phyloP scores from a whole-genome alignment of 1,140 invertebrate species.

The Cepaea nemoralis region DNA sequence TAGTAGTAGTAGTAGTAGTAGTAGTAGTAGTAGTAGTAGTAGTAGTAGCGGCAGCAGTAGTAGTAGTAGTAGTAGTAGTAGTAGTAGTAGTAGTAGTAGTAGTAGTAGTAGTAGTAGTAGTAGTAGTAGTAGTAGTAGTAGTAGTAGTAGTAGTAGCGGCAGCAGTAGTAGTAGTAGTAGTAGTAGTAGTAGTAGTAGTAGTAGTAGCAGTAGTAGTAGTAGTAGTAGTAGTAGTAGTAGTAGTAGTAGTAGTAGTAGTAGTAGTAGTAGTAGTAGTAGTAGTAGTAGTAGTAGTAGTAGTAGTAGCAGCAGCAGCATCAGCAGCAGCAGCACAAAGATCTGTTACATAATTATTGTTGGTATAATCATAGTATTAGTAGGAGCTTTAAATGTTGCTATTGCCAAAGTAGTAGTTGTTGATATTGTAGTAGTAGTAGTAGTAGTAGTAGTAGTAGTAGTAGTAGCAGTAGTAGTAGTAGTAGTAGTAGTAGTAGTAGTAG shows the following conservation, averaged over 20 bases:
- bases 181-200: background rate
- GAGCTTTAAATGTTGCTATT: too few species aligned
- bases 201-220: background rate
- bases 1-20: background rate
- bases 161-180: background rate
- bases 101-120: too few species aligned
- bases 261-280: too few species aligned
- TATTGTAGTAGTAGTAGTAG: too few species aligned
- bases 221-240: background rate
- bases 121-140: background rate
- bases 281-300: too few species aligned
- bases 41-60: background rate
- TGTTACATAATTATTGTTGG: background rate
- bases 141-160: too few species aligned
- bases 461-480: background rate
- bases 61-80: too few species aligned
- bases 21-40: background rate
- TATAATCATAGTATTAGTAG: background rate
- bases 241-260: too few species aligned
- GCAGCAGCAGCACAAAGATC: too few species aligned
- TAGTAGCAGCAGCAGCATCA: too few species aligned
- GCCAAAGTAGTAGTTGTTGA: too few species aligned
- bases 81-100: too few species aligned
- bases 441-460: background rate
- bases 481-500: background rate